Conservation (phyloP, 1,140 invertebrate species). For the Arion vulgaris region DNA sequence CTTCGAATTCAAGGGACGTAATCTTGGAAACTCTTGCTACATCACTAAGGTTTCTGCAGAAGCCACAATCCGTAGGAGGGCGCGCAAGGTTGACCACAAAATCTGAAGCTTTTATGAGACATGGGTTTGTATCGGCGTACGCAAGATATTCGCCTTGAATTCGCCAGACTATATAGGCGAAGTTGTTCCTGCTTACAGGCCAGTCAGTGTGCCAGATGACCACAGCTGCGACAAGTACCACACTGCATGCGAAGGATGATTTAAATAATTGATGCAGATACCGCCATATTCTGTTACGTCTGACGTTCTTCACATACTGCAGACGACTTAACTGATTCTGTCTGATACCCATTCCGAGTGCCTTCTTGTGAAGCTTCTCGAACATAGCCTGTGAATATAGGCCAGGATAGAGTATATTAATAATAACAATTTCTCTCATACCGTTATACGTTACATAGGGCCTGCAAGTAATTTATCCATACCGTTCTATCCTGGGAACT, state of each 20-base stretch:
- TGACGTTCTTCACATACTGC: conserved; percentile 42
- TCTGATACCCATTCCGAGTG: conserved; percentile 52
- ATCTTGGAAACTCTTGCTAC: conserved; percentile 76
- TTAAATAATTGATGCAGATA: conserved; percentile 9
- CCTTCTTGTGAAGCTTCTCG: conserved; percentile 53
- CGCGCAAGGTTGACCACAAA: conserved; percentile 79
- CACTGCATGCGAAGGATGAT: conserved; percentile 26
- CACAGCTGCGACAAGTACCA: conserved; percentile 38
- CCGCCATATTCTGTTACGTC: conserved; percentile 30
- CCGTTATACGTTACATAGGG: too few species aligned
- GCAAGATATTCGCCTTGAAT: conserved; percentile 31
- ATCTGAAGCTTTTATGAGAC: conserved; percentile 76
- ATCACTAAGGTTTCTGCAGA: conserved; percentile 79
- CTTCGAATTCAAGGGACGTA: conserved; percentile 76
- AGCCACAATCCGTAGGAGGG: conserved; percentile 85
- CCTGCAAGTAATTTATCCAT: too few species aligned
- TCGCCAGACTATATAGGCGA: conserved; percentile 48
- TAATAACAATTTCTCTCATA: too few species aligned
- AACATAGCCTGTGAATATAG: conserved; percentile 50
- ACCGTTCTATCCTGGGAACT: too few species aligned
- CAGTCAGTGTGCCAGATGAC: conserved; percentile 53
- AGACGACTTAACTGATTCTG: conserved; percentile 52
- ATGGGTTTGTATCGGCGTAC: conserved; percentile 56
- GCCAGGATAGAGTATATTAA: too few species aligned
- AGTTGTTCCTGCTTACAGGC: conserved; percentile 52